A percentile compares a stretch with the other conserved stretches of the same genome.
These are phyloP conservation scores for Australoheros facetus DNA, from an alignment of 2,797 vertebrate genomes.

Conservation along the genomic window DNA sequence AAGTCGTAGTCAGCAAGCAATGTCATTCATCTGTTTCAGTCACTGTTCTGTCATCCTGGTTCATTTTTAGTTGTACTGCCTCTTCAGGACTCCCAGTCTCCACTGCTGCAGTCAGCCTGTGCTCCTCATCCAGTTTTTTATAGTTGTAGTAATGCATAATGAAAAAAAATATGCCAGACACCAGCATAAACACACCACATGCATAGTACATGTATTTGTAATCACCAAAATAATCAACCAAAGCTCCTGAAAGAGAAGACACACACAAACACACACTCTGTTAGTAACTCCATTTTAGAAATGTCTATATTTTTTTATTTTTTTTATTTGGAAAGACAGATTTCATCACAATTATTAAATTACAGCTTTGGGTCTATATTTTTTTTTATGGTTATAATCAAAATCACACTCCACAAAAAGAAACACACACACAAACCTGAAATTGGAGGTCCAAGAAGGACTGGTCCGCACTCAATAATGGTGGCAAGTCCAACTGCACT, in stretches of 20 bases:
- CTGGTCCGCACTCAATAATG: slow-evolving; percentile 82
- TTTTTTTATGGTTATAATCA: not conserved
- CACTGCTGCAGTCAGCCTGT: slow-evolving; percentile 29
- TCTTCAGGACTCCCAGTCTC: slow-evolving; percentile 69
- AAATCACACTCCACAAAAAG: not conserved
- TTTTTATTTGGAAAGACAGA: too few species aligned
- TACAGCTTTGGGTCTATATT: too few species aligned
- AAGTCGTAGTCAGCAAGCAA: slow-evolving; percentile 8
- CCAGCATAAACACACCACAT: slow-evolving; percentile 82
- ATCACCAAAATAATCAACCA: slow-evolving; percentile 83
- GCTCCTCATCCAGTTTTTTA: slow-evolving; percentile 79
- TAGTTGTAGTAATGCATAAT: slow-evolving; percentile 89
- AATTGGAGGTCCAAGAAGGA: slow-evolving; percentile 84
- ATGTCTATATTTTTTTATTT: not conserved
- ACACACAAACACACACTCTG: not conserved
- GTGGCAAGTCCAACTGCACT: slow-evolving; percentile 84
- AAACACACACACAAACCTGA: slow-evolving; percentile 75
- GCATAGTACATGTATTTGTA: slow-evolving; percentile 87
- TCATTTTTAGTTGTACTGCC: slow-evolving; percentile 53
- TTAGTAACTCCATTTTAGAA: not conserved
- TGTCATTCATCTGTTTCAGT: slow-evolving; percentile 34
- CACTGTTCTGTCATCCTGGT: slow-evolving; percentile 17
- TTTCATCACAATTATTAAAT: too few species aligned
- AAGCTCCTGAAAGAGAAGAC: slow-evolving; percentile 73
- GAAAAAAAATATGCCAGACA: slow-evolving; percentile 83